Evolutionary conservation across 2,113 vertebrate species (phyloP), one percentile per base, ranked within the genome.

Genomic region (Rallus limicola): DNA sequence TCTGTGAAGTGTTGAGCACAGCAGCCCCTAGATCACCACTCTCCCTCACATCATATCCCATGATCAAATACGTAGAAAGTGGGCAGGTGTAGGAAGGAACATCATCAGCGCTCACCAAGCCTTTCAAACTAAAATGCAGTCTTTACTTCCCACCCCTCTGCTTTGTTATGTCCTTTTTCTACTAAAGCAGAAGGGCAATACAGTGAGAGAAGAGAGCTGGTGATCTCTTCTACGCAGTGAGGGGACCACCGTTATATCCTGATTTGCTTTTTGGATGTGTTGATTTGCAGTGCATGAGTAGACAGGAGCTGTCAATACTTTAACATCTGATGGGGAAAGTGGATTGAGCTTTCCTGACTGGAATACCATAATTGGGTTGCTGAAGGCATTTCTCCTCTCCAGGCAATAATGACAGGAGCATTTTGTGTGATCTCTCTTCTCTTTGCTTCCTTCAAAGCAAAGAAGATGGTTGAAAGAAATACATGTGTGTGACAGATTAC

Each of bases 391-490:
- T 93, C 42, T 86, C 23, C 44, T 84, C 83, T 91, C 74, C 74
- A 3, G 8, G 44, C 77, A 82, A 82, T 75, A 95, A 82, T 55
- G 74, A 75, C 44, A 92, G 80, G 40, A 82, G 6, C 50, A 74
- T 94, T 94, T 86, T 55, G 74, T 90, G 70, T 79, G 72, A 79
- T 87, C 34, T 89, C 46, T 62, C 48, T 33, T 93, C 42, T 90
- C 40, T 94, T 62, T 84, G 24, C 59, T 90, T 72, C 69, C 67
- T 91, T 95, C 90, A 95, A 91, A 93, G 92, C 62, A 80, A 76
- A 79, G 81, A 86, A 81, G 67, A 44, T 14, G 23, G 29, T 80
- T 94, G 71, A 93, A 95, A 94, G 91, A 91, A 90, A 70, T 90
- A 7, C 10, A 28, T 84, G 65, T 63, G 9, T 46, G 44, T 23